These are phyloP conservation scores for Sebastes steindachneri DNA, from an alignment of 2,797 vertebrate genomes.

Conservation along the genomic window DNA sequence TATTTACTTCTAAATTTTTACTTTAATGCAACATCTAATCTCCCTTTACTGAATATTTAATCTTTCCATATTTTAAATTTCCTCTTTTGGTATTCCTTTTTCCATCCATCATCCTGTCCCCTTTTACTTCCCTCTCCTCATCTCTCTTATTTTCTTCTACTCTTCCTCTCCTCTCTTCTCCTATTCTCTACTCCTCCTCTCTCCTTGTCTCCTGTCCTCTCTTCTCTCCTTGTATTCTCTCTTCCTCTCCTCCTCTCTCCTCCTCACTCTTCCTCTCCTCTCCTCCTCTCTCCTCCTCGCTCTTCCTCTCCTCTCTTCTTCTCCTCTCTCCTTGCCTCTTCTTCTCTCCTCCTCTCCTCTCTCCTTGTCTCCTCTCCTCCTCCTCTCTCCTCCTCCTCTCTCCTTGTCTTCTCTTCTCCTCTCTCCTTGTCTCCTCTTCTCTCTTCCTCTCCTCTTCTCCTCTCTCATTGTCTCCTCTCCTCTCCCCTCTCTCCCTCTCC, in stretches of 20 bases:
- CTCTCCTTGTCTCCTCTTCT: background rate
- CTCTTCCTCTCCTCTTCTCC: background rate
- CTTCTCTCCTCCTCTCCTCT: background rate
- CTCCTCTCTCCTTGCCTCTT: rapidly evolving
- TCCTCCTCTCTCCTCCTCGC: background rate
- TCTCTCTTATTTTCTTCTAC: background rate
- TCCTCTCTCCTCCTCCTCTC: background rate
- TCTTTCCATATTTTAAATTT: background rate
- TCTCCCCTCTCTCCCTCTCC: background rate
- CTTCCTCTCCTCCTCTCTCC: no score
- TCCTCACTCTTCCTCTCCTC: no score
- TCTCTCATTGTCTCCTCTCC: background rate
- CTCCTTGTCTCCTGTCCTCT: background rate
- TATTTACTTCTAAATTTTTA: background rate
- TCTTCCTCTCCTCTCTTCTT: background rate
- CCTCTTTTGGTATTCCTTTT: background rate
- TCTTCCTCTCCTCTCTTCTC: background rate
- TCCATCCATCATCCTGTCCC: background rate
- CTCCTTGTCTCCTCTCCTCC: background rate
- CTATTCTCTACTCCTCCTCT: no score
- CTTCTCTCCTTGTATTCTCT: background rate
- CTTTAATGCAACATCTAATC: background rate
- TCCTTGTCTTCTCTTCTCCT: no score
- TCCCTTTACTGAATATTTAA: background rate
- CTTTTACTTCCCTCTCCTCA: background rate